Evolutionary conservation across 64 coral and sea anemone species (phyloP), one percentile per base, ranked within the genome.

Genomic region (Dendronephthya gigantea): DNA sequence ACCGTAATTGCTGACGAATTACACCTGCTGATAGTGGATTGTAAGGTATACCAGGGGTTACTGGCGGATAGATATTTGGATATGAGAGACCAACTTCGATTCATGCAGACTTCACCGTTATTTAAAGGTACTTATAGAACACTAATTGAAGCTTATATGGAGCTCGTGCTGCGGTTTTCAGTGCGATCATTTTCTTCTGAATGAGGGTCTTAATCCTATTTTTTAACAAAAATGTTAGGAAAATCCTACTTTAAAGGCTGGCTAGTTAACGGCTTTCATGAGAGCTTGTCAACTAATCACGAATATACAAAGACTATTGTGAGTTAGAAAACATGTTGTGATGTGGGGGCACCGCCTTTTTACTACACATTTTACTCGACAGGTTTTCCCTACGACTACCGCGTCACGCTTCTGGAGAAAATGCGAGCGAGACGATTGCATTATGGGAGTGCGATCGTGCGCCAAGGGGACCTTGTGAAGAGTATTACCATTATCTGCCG

Each of bases 351-450:
- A 45, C 41, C 11, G 4, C 41, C 41, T 45, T 45, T 45, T 11
- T 4, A 79, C 0, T 12, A 33, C 0, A 8, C 15, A 15, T 79
- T 36, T 15, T 79, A 79, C 72, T 11, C 72, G 11, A 35, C 72
- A 79, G 72, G 72, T 79, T 79, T 15, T 33, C 72, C 72, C 9
- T 79, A 79, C 72, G 72, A 79, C 32, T 79, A 79, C 36, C 72
- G 72, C 9, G 16, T 79, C 30, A 79, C 72, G 32, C 29, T 79
- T 12, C 72, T 79, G 36, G 72, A 79, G 72, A 79, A 79, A 29
- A 36, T 79, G 32, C 30, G 36, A 29, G 72, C 72, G 15, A 79
- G 29, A 79, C 72, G 72, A 34, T 35, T 36, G 30, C 30, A 79
- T 39, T 79, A 79, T 39, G 72, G 72, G 2, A 79, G 36, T 33